Evolutionary conservation across 2,888 invertebrate genomes (phyloP).

Genomic region (Yponomeuta plumbellus): DNA sequence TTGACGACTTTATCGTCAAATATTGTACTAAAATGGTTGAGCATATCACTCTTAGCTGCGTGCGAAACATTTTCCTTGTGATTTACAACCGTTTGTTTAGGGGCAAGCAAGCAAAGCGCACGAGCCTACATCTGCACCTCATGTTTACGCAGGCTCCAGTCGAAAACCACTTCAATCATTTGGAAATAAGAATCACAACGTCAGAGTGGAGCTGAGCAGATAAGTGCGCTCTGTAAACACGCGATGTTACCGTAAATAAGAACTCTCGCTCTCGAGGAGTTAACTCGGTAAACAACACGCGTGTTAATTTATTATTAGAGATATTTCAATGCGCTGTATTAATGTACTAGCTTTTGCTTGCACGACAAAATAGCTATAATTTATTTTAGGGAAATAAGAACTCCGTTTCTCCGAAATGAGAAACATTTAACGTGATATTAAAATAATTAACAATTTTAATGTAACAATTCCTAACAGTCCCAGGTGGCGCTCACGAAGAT

Average conservation of each 20-base stretch:
- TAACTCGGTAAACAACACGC: conserved; percentile 6
- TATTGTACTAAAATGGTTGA: no score
- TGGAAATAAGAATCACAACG: background rate
- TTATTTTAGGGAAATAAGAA: background rate
- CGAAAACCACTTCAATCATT: background rate
- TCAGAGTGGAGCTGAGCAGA: background rate
- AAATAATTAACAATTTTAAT: background rate
- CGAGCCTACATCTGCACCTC: background rate
- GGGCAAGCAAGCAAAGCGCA: conserved; percentile 2
- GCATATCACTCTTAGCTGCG: background rate
- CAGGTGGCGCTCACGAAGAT: conserved; percentile 1
- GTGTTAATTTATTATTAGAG: conserved; percentile 11
- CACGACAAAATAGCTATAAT: background rate
- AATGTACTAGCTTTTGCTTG: background rate
- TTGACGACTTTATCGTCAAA: background rate
- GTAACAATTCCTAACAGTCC: background rate
- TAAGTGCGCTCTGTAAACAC: conserved; percentile 9
- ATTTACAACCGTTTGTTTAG: background rate
- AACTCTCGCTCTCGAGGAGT: conserved; percentile 6
- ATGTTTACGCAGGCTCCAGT: background rate
- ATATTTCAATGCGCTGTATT: conserved; percentile 11
- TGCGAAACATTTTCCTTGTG: background rate
- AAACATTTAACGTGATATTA: background rate
- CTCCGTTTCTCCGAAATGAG: background rate
- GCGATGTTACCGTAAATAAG: conserved; percentile 12